Conservation (phyloP, 2,797 vertebrate species). For the Aeoliscus strigatus region DNA sequence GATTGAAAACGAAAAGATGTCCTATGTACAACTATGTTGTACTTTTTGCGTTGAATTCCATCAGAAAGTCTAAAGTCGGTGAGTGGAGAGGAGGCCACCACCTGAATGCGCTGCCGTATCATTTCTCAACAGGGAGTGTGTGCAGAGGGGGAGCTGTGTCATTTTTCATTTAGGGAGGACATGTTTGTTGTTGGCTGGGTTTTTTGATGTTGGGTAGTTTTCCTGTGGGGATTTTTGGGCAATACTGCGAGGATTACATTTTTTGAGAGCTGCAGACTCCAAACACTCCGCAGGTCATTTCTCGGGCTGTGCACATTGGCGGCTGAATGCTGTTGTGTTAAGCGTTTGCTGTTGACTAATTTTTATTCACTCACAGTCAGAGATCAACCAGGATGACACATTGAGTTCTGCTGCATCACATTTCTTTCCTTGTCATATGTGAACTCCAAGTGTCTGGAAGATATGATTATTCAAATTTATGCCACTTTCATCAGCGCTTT, state of each 20-base stretch:
- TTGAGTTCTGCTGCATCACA: constrained; percentile 41
- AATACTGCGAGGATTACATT: constrained; percentile 40
- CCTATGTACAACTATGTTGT: too few species aligned
- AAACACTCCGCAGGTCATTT: constrained; percentile 41
- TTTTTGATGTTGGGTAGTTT: constrained; percentile 48
- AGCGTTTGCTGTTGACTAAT: constrained; percentile 27
- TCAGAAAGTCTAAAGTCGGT: constrained; percentile 9
- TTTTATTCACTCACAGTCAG: constrained; percentile 45
- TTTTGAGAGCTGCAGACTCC: constrained; percentile 35
- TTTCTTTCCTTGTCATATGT: constrained; percentile 54
- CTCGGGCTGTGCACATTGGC: constrained; percentile 30
- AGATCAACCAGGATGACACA: constrained; percentile 55
- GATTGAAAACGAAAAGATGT: too few species aligned
- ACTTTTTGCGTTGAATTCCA: too few species aligned
- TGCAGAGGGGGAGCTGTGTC: constrained; percentile 20
- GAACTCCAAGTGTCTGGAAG: constrained; percentile 47
- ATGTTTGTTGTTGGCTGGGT: constrained; percentile 41
- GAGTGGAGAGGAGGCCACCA: constrained; percentile 23
- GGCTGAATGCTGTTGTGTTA: constrained; percentile 23
- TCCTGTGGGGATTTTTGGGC: constrained; percentile 39
- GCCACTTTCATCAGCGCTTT: constrained; percentile 31
- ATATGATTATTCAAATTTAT: constrained; percentile 59
- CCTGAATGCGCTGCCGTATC: constrained; percentile 25
- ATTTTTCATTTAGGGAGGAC: constrained; percentile 53
- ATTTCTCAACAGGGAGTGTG: constrained; percentile 36